Evolutionary conservation across 2,888 invertebrate genomes (phyloP).

Genomic region (Cerastis leucographa): DNA sequence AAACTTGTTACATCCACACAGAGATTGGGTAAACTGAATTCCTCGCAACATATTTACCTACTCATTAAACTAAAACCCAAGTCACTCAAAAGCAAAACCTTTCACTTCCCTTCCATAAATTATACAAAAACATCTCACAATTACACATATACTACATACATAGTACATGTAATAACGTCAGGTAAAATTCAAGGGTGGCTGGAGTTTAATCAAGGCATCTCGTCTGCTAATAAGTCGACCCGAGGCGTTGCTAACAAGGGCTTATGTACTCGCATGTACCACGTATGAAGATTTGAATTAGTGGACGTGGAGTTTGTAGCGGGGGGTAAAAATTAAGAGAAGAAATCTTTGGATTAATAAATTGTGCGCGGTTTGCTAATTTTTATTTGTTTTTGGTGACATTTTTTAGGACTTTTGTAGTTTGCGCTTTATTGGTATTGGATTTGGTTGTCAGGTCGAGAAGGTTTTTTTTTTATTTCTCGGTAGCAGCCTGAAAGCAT

Average conservation of each 20-base stretch:
- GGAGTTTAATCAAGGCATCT: conserved; percentile 70
- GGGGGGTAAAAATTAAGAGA: conserved; percentile 30
- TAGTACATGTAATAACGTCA: conserved; percentile 40
- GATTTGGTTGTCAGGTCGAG: background rate
- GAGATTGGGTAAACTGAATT: conserved; percentile 13
- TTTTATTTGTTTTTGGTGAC: background rate
- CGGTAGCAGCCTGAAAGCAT: background rate
- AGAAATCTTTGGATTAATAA: background rate
- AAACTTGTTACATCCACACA: conserved; percentile 15
- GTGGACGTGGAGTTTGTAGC: conserved; percentile 22
- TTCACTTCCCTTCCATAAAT: conserved; percentile 36
- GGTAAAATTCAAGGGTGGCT: conserved; percentile 58
- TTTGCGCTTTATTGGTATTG: background rate
- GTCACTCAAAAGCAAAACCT: conserved; percentile 37
- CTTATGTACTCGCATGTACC: conserved; percentile 39
- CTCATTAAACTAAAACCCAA: conserved; percentile 45
- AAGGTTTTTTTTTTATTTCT: background rate
- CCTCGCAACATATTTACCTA: conserved; percentile 23
- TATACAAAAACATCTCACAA: conserved; percentile 52
- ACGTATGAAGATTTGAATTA: conserved; percentile 57
- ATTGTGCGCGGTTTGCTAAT: background rate
- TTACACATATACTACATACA: conserved; percentile 18
- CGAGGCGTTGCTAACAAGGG: conserved; percentile 56
- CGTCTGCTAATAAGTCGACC: conserved; percentile 68
- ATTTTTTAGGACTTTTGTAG: background rate